Conservation (phyloP, 1,140 invertebrate species). For the Drosophila nasuta region DNA sequence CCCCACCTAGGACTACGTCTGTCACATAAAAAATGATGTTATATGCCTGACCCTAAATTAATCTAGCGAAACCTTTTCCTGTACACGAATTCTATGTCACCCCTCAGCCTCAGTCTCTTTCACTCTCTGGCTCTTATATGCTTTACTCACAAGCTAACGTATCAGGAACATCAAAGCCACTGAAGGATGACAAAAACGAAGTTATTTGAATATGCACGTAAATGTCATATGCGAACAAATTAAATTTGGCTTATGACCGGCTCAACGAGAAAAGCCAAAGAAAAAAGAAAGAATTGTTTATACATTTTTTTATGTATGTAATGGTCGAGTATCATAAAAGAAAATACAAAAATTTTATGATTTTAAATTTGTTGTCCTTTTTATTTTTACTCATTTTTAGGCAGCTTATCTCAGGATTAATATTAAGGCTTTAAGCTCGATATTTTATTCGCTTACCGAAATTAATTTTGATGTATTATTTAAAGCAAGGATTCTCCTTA, state of each 20-base stretch:
- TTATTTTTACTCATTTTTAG: slow-evolving; percentile 21
- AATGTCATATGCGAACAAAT: slow-evolving; percentile 78
- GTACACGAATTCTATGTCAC: slow-evolving; percentile 38
- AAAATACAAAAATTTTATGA: slow-evolving; percentile 16
- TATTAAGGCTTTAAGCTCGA: neutral
- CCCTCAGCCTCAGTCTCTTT: neutral
- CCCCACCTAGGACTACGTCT: slow-evolving; percentile 23
- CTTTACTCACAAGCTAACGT: slow-evolving; percentile 1
- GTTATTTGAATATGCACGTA: slow-evolving; percentile 77
- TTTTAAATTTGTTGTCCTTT: slow-evolving; percentile 23
- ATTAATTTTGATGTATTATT: neutral
- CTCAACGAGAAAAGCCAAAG: slow-evolving; percentile 16
- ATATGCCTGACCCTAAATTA: slow-evolving; percentile 84
- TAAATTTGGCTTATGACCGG: slow-evolving; percentile 73
- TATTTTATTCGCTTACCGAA: neutral
- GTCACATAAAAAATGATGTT: slow-evolving; percentile 77
- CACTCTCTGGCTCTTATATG: neutral
- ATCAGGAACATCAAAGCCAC: slow-evolving; percentile 70
- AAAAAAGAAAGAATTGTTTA: slow-evolving; percentile 15
- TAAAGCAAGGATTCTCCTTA: too few species aligned
- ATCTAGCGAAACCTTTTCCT: slow-evolving; percentile 80
- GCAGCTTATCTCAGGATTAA: neutral
- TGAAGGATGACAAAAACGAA: slow-evolving; percentile 75
- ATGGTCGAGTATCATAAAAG: slow-evolving; percentile 31
- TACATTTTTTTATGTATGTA: slow-evolving; percentile 24